Evolutionary conservation across 1,140 invertebrate species (phyloP).

Genomic region (Polypedilum pembai): DNA sequence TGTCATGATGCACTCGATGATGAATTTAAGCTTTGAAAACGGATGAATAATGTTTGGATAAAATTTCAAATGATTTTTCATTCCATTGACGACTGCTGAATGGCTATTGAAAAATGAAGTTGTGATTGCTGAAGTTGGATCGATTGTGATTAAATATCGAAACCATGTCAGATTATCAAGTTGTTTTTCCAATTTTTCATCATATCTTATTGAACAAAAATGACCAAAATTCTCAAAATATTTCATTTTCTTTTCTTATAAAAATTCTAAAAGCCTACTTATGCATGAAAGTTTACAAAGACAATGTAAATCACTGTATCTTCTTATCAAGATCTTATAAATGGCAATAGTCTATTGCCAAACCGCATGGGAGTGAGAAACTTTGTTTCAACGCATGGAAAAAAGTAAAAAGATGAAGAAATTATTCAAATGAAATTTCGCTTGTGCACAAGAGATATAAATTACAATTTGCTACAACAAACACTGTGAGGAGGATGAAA

Average conservation of each 20-base stretch:
- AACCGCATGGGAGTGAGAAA: too few species aligned
- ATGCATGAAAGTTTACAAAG: too few species aligned
- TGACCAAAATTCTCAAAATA: conserved; percentile 3
- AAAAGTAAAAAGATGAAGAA: too few species aligned
- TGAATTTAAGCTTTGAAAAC: not conserved
- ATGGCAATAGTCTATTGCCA: too few species aligned
- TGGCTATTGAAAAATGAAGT: not conserved
- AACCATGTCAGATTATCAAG: not conserved
- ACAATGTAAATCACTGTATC: too few species aligned
- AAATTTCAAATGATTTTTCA: not conserved
- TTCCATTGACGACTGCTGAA: not conserved
- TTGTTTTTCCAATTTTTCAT: not conserved
- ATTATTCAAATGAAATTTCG: too few species aligned
- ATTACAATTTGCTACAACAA: too few species aligned
- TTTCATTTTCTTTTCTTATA: not conserved
- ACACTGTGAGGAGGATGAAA: too few species aligned
- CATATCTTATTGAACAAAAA: not conserved
- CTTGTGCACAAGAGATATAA: too few species aligned
- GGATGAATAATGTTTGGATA: conserved; percentile 1
- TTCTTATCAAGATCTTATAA: too few species aligned
- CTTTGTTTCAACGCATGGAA: too few species aligned
- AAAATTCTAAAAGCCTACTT: too few species aligned
- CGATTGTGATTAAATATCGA: not conserved
- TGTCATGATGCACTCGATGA: not conserved
- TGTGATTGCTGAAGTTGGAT: not conserved